Percentiles rank a stretch among this genome's conserved stretches.
phyloP scores from a whole-genome alignment of 2,797 vertebrate genomes.

The Macropus fuliginosus region DNA sequence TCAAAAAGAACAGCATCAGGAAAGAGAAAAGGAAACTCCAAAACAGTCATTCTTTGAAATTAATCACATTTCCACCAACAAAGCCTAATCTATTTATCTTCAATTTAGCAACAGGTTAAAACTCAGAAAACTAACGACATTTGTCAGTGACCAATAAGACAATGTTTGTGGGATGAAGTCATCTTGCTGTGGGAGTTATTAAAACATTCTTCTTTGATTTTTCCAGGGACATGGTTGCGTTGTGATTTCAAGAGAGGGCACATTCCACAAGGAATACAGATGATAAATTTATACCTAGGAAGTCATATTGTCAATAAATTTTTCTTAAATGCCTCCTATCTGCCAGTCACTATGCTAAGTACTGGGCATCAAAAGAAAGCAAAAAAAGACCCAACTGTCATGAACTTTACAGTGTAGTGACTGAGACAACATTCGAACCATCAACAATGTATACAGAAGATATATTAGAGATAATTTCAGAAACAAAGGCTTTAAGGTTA shows the following conservation, averaged over 20 bases:
- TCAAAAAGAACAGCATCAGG: neutral
- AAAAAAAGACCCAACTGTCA: neutral
- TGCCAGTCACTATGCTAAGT: neutral
- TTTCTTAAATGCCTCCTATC: neutral
- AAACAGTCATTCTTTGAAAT: neutral
- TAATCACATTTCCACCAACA: neutral
- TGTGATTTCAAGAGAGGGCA: neutral
- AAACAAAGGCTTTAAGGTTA: neutral
- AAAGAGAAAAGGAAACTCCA: neutral
- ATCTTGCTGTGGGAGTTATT: slow-evolving; percentile 45
- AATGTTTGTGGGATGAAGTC: slow-evolving; percentile 7
- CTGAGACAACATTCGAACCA: neutral
- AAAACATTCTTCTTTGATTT: neutral
- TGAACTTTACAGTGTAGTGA: neutral
- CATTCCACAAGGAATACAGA: neutral
- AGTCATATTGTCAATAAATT: neutral
- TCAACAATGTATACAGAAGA: neutral
- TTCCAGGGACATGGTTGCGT: neutral
- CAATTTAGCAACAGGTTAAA: neutral
- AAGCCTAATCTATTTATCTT: slow-evolving; percentile 8
- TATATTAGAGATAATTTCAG: neutral
- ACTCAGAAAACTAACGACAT: neutral
- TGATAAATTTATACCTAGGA: neutral
- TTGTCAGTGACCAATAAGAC: slow-evolving; percentile 1
- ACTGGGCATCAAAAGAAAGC: no score